phyloP scores from a whole-genome alignment of 2,888 invertebrate genomes.

The Toxonevra muliebris region DNA sequence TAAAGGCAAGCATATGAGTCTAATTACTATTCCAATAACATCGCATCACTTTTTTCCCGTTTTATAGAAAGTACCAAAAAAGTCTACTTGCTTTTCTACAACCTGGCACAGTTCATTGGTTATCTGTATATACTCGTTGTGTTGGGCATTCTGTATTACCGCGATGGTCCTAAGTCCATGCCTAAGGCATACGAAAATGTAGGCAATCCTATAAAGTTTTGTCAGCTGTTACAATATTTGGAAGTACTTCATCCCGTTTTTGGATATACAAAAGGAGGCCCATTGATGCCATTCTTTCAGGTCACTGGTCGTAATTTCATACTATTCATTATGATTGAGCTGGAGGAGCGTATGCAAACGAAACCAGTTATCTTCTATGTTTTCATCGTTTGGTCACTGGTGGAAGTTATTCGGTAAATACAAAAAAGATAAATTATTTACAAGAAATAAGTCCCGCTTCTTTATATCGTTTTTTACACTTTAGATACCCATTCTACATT shows the following conservation, averaged over 20 bases:
- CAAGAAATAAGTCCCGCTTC: background rate
- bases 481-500: constrained; percentile 93
- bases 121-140: constrained; percentile 80
- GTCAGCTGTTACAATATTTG: constrained; percentile 83
- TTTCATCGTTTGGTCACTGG: constrained; percentile 82
- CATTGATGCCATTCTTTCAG: constrained; percentile 79
- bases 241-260: constrained; percentile 91
- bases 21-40: background rate
- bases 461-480: constrained; percentile 43
- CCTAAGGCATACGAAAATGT: constrained; percentile 76
- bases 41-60: background rate
- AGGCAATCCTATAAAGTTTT: constrained; percentile 80
- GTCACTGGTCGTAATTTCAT: constrained; percentile 81
- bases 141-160: constrained; percentile 77
- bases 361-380: constrained; percentile 89
- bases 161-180: constrained; percentile 78
- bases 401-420: constrained; percentile 82
- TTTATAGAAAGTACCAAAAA: constrained; percentile 79
- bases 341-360: constrained; percentile 85
- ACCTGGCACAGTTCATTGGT: constrained; percentile 88
- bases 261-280: constrained; percentile 84
- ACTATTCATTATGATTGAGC: constrained; percentile 83
- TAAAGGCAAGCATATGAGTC: constrained; percentile 69
- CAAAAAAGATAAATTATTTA: background rate
- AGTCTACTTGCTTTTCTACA: constrained; percentile 88